Base-by-base conservation (phyloP, 1,140 invertebrate genomes). In the Bradysia coprophila region DNA sequence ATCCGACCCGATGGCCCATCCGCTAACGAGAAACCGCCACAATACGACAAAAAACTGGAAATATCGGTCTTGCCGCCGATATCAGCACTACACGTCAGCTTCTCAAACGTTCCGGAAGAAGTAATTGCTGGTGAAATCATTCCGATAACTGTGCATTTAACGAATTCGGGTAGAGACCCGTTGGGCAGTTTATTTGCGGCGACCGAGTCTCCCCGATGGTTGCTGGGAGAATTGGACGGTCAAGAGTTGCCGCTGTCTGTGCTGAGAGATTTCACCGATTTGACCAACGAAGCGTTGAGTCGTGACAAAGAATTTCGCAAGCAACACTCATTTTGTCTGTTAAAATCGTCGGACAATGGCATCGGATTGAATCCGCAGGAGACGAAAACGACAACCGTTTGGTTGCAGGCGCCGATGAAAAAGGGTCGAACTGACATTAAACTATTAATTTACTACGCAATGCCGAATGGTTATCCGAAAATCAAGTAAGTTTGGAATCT, bases 61-160 rank as follows among this genome's bases (percentile, higher is more conserved):
- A 74, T 83, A 43, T 71, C 68, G 47, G 63, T 82, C 34, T 71
- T 77, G 21, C 69, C 77, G 3, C 67, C 71, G 42, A 67, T 75
- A n/a, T 81, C 83, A 1, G 76, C 76, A 52, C 62, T 86, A 50
- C 74, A 80, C 63, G 80, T 84, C 58, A 66, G 65, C 21, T 82
- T 84, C 49, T 67, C 65, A 33, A 67, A 75, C 47, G 62, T 82
- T 28, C 71, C 72, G 20, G 58, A 56, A 6, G 69, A 75, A 43
- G 64, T 83, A 52, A 52, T 83, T 11, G 73, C 74, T 47, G 78
- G 80, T 6, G 79, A 84, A 58, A 67, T 84, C 21, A 68, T 77
- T 45, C 66, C 62, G 18, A 59, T 81, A 11, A 62, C 65, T 21
- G 60, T 84, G 2, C 67, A 70, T 6, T 61, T 84, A 13, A 66